Percentiles rank a stretch among this genome's conserved stretches.
Evolutionary conservation across 2,113 vertebrate species (phyloP).

Genomic region (Grantiella picta): DNA sequence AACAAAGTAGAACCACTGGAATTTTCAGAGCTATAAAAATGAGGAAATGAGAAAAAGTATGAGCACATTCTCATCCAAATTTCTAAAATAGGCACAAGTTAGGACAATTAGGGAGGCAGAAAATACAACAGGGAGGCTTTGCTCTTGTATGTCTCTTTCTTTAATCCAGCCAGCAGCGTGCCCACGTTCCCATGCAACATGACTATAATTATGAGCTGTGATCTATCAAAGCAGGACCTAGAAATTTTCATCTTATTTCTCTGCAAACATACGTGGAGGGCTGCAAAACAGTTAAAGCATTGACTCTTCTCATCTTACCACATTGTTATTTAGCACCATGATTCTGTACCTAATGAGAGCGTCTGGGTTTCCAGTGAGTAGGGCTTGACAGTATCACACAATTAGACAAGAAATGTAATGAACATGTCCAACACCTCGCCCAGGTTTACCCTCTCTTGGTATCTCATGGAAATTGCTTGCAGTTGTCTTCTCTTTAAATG

Average conservation of each 20-base stretch:
- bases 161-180: neutral
- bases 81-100: neutral
- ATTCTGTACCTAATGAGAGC: neutral
- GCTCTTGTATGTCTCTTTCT: neutral
- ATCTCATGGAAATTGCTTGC: neutral
- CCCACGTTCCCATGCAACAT: neutral
- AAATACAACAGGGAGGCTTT: neutral
- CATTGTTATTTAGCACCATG: neutral
- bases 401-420: conserved; percentile 3
- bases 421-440: neutral
- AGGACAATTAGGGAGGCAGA: neutral
- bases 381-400: neutral
- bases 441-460: neutral
- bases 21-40: neutral
- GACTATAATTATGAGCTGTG: conserved; percentile 27
- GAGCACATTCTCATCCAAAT: neutral
- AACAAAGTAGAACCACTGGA: neutral
- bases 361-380: neutral
- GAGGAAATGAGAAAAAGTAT: neutral
- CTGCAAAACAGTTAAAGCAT: neutral
- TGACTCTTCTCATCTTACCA: neutral
- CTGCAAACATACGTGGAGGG: neutral
- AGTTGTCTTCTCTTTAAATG: neutral
- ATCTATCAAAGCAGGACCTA: conserved; percentile 17
- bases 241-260: conserved; percentile 10